Evolutionary conservation across 2,888 invertebrate genomes (phyloP), one percentile per base, ranked within the genome.

Genomic region (Diachrysia chrysitis): DNA sequence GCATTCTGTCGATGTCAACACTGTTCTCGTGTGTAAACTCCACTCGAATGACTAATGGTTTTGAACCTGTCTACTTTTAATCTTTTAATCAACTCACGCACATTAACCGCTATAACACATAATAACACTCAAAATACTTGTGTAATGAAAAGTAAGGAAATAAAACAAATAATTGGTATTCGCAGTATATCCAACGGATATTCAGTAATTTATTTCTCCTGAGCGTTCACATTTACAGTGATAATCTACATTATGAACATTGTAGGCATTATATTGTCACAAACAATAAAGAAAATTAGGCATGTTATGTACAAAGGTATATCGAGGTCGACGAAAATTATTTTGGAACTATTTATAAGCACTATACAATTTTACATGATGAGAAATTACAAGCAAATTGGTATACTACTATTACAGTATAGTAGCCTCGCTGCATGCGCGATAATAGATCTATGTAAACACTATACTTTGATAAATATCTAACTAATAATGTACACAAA

Each of bases 171-270:
- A 73, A 61, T 69, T 92, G 91, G 92, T 93, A 93, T 93, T 93
- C 89, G 90, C 91, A 92, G 84, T 92, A 82, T 92, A 94, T 93
- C 94, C 93, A 91, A 78, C 82, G 91, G 92, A 94, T 93, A 93
- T 91, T 90, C 87, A 87, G 84, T 87, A 88, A 87, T 93, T 94
- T 93, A 94, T 92, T 92, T 90, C 88, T 89, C 84, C 85, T 88
- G 88, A 92, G 89, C 89, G 83, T 90, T 91, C 90, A 92, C 92
- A 93, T 92, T 90, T 91, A 92, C 90, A 91, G 88, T 90, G 89
- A 89, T 89, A 91, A 89, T 91, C 92, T 92, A 93, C 92, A 89
- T 88, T 87, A 91, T 92, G 93, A 94, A 94, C 93, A 93, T 92
- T 89, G 81, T 92, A 94, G 93, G 95, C 94, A 87, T 92, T 90